These are phyloP conservation scores for Ormyrus thymus DNA, from an alignment of 2,888 invertebrate genomes.

Conservation along the genomic window DNA sequence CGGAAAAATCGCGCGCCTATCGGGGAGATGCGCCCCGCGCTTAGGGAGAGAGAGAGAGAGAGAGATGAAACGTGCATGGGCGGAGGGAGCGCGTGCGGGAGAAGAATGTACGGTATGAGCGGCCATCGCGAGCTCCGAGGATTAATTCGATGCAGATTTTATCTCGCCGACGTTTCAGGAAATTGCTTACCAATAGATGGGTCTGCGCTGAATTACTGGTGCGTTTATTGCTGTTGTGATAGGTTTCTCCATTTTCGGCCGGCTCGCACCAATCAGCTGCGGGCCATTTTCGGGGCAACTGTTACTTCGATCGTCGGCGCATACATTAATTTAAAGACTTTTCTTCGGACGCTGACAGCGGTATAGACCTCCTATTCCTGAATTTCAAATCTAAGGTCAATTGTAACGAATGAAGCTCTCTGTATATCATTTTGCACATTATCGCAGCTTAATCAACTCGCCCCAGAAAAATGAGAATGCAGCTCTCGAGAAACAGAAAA, in stretches of 20 bases:
- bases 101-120: neutral
- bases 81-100: neutral
- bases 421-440: neutral
- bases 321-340: neutral
- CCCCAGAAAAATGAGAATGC: neutral
- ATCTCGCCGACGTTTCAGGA: constrained; percentile 24
- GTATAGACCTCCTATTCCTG: too few species aligned
- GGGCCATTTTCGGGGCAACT: neutral
- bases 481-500: neutral
- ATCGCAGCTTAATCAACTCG: too few species aligned
- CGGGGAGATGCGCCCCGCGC: neutral
- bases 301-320: neutral
- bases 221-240: constrained; percentile 3
- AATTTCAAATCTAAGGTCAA: neutral
- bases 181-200: constrained; percentile 29
- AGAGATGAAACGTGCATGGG: constrained; percentile 15
- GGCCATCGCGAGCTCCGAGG: neutral
- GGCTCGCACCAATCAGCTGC: neutral
- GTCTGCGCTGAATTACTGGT: constrained; percentile 15
- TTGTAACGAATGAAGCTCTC: neutral
- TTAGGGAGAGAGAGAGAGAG: neutral
- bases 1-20: neutral
- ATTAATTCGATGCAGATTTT: constrained; percentile 29
- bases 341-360: neutral
- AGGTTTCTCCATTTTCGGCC: neutral